Base-by-base conservation (phyloP, 1,140 invertebrate species). In the Melipona quadrifasciata region DNA sequence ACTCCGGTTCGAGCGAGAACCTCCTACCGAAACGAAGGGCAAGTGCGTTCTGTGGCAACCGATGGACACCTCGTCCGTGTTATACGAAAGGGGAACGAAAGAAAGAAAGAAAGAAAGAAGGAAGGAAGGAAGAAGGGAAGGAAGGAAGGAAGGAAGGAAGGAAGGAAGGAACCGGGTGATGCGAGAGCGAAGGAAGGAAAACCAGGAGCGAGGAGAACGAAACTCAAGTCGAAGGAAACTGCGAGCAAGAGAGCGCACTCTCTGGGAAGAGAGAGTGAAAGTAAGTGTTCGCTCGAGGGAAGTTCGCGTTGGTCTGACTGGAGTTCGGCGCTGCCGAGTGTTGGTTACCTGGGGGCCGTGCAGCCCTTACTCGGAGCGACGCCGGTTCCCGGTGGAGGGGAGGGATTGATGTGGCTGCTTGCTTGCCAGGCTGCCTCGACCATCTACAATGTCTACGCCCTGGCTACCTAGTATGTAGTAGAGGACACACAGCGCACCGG, bases 241-340 rank as follows among this genome's bases (percentile, higher is more conserved):
- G n/a, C 24, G 61, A 77, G n/a, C 34, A 71, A 78, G 51, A 47
- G 80, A 71, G 68, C 85, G 73, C 21, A 64, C 86, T 75, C 31
- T 31, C 31, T 75, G 57, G 76, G 86, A 86, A 88, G 86, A 91
- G 90, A 92, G 93, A 94, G 93, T 94, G 94, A 94, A 94, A 95
- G 94, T 95, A 93, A 95, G 93, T 94, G 91, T 91, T 93, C 90
- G 93, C 94, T 94, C 93, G 92, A 94, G 94, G 94, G 94, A 94
- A 92, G 94, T 94, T 94, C 94, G 94, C 93, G 93, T 94, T 93
- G 91, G 90, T 94, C 94, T 94, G 94, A 93, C 91, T 92, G 90
- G 90, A 92, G 93, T 92, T 93, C 93, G 92, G 90, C 85, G 92
- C 92, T 91, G 93, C 80, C 85, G 89, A 90, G 91, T 91, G 92